These are phyloP conservation scores for Galleria mellonella DNA, from an alignment of 1,140 invertebrate species.

Conservation along the genomic window DNA sequence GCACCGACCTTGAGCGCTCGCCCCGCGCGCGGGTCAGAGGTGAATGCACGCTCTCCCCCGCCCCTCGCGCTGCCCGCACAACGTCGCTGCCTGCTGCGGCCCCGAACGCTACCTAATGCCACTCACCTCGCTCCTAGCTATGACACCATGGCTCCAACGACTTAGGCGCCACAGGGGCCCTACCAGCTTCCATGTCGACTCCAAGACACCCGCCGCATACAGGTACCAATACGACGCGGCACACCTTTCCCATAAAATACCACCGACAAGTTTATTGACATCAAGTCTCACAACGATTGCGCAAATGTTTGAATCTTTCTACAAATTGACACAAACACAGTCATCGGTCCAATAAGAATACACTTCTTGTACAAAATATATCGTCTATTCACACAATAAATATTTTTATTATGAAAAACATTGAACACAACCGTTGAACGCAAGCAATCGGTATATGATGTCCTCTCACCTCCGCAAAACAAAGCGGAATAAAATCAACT, in stretches of 20 bases:
- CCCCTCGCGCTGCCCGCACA: slow-evolving; percentile 18
- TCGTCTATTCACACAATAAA: slow-evolving; percentile 53
- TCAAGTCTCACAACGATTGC: slow-evolving; percentile 63
- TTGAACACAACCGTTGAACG: slow-evolving; percentile 50
- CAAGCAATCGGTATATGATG: slow-evolving; percentile 28
- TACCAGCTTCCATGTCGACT: slow-evolving; percentile 35
- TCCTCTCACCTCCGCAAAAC: slow-evolving; percentile 70
- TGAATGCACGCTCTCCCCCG: slow-evolving; percentile 55
- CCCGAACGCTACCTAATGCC: slow-evolving; percentile 22
- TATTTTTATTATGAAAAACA: slow-evolving; percentile 53
- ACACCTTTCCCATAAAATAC: slow-evolving; percentile 73
- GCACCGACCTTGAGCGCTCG: slow-evolving; percentile 69
- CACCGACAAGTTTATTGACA: slow-evolving; percentile 72
- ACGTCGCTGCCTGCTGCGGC: slow-evolving; percentile 7
- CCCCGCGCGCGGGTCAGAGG: slow-evolving; percentile 68
- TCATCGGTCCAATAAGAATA: slow-evolving; percentile 33
- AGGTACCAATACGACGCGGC: slow-evolving; percentile 64
- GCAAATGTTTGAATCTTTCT: slow-evolving; percentile 45
- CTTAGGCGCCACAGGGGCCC: slow-evolving; percentile 26
- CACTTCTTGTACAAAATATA: slow-evolving; percentile 40
- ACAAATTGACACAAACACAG: slow-evolving; percentile 36
- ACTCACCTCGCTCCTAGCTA: slow-evolving; percentile 47
- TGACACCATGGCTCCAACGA: slow-evolving; percentile 30
- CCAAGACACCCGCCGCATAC: slow-evolving; percentile 48
- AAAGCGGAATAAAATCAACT: slow-evolving; percentile 63